Evolutionary conservation across 2,797 vertebrate species (phyloP), one percentile per base, ranked within the genome.

Genomic region (Cryptoblepharus egeriae): DNA sequence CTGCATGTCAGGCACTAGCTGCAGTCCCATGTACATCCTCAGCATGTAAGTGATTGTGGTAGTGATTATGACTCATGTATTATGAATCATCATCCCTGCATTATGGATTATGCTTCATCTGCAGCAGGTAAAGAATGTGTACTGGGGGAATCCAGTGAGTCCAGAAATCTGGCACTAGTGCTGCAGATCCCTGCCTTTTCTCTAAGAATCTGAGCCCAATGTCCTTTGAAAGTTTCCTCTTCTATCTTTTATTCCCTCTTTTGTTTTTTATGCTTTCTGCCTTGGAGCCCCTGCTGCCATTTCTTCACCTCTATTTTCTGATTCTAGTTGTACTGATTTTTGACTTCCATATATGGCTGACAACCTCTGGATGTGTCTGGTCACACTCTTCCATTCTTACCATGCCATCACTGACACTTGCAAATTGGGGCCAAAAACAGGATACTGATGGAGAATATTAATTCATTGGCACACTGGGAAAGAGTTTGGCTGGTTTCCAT

Each of bases 281-380:
- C 20, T 60, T 58, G 57, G n/a, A 55, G 28, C 20, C 3, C 42
- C 10, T 79, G 28, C 4, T n/a, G 35, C 63, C 4, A 39, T 30
- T 72, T 35, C 64, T 71, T 72, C 13, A 64, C 6, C 28, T 32
- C 22, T 8, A 2, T 39, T 26, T 61, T 28, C 16, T 65, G 60
- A 55, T 55, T 11, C 75, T 49, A 39, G 37, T 72, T 37, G 11
- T 55, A 65, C 45, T 32, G 24, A 35, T 5, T 61, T 57, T 30
- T 64, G 68, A 64, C 63, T 72, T 63, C 58, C 3, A 4, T 71
- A 64, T 26, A 9, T n/a, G 58, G 61, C 30, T 30, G 24, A 37
- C 60, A 39, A 64, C 81, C 77, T 83, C 13, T 64, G 64, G 68
- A 67, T 78, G 65, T 78, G 20, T 72, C 85, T 85, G 45, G 9